phyloP scores from a whole-genome alignment of 2,113 vertebrate species.

The Xyrauchen texanus region DNA sequence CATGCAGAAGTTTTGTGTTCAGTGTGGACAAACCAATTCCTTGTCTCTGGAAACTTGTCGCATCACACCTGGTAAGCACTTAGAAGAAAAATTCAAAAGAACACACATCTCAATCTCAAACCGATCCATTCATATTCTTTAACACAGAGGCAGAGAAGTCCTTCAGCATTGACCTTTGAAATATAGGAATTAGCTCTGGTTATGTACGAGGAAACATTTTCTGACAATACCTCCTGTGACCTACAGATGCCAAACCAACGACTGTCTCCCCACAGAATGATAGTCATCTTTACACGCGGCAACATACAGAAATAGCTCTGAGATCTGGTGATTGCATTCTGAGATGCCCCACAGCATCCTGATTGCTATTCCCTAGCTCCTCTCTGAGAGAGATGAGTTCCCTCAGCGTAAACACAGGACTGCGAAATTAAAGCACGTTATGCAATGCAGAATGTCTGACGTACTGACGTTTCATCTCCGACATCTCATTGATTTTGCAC shows the following conservation, averaged over 20 bases:
- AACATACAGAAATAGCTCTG: conserved; percentile 63
- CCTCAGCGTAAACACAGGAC: conserved; percentile 51
- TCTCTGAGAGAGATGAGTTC: conserved; percentile 65
- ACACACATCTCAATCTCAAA: conserved; percentile 9
- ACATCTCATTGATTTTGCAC: conserved; percentile 20
- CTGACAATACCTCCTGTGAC: conserved; percentile 60
- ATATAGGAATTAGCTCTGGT: conserved; percentile 50
- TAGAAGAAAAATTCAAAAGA: neutral
- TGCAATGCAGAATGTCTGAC: conserved; percentile 15
- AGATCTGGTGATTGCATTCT: conserved; percentile 59
- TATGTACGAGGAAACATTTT: conserved; percentile 49
- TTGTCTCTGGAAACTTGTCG: too few relatives aligned
- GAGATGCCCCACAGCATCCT: conserved; percentile 64
- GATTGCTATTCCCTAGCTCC: conserved; percentile 57
- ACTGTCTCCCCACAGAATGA: conserved; percentile 57
- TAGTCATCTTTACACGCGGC: conserved; percentile 59
- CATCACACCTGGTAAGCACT: too few relatives aligned
- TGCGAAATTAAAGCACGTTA: conserved; percentile 32
- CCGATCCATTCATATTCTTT: conserved; percentile 47
- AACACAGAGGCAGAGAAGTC: conserved; percentile 26
- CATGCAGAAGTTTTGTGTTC: too few relatives aligned
- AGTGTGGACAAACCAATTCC: too few relatives aligned
- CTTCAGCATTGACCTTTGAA: conserved; percentile 46
- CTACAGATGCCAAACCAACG: conserved; percentile 60
- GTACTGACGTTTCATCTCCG: neutral